These are phyloP conservation scores for Harmothoe impar DNA, from an alignment of 2,888 invertebrate genomes.

Conservation along the genomic window DNA sequence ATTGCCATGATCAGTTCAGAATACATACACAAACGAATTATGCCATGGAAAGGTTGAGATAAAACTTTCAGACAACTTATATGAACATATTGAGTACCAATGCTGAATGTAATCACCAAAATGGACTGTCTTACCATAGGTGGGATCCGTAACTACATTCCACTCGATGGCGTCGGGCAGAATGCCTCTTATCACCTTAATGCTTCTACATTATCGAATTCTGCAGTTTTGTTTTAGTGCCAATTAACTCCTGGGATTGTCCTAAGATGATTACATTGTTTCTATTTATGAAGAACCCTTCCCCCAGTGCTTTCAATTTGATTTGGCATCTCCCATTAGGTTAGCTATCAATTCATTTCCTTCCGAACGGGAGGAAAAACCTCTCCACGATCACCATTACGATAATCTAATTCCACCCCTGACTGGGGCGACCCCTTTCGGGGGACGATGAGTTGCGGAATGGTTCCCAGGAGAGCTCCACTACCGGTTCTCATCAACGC, in stretches of 20 bases:
- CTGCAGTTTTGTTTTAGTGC: neutral
- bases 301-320: constrained; percentile 1
- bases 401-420: constrained; percentile 35
- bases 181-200: too few species aligned
- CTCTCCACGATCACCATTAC: constrained; percentile 15
- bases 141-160: too few species aligned
- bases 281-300: neutral
- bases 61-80: too few species aligned
- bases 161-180: too few species aligned
- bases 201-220: too few species aligned
- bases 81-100: too few species aligned
- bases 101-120: too few species aligned
- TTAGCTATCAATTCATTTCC: constrained; percentile 26
- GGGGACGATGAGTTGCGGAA: neutral
- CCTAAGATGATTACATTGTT: constrained; percentile 23
- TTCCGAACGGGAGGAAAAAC: neutral
- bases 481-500: constrained; percentile 4
- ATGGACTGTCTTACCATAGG: too few species aligned
- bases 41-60: too few species aligned
- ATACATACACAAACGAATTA: too few species aligned
- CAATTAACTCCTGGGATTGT: neutral
- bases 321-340: constrained; percentile 24
- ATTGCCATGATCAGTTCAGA: too few species aligned
- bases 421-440: constrained; percentile 1
- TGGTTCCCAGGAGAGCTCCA: neutral